A percentile compares a stretch with the other conserved stretches of the same genome.
phyloP scores from a whole-genome alignment of 2,888 invertebrate genomes.

The Invenusta paracnida region DNA sequence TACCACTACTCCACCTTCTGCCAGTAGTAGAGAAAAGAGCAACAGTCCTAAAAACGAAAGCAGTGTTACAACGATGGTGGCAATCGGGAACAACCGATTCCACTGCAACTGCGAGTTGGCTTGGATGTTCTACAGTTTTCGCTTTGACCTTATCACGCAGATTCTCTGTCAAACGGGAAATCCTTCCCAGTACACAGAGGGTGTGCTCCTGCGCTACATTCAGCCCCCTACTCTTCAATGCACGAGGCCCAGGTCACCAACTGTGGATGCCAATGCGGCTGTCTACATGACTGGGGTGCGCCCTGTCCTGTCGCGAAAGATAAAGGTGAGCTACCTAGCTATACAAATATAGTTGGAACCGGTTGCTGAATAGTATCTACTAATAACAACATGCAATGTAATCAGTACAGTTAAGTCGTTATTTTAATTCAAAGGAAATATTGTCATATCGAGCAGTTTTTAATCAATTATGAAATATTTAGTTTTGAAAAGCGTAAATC shows the following conservation, averaged over 20 bases:
- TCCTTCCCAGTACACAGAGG: neutral
- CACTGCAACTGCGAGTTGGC: conserved; percentile 5
- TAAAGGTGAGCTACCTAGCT: neutral
- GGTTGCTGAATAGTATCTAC: too few relatives aligned
- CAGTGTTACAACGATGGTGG: neutral
- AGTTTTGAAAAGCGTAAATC: too few relatives aligned
- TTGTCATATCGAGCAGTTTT: too few relatives aligned
- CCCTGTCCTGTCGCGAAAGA: neutral
- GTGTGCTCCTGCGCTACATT: neutral
- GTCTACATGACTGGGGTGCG: neutral
- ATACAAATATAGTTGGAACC: neutral
- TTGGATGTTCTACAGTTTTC: neutral
- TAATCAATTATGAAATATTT: too few relatives aligned
- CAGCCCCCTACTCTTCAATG: neutral
- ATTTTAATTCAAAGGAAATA: too few relatives aligned
- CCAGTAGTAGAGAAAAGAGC: neutral
- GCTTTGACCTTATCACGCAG: neutral
- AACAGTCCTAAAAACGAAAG: neutral
- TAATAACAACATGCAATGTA: too few relatives aligned
- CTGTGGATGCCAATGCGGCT: neutral
- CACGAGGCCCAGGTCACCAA: neutral
- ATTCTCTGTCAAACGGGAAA: neutral
- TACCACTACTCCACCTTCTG: neutral
- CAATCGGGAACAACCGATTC: neutral
- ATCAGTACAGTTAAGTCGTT: too few relatives aligned